These are phyloP conservation scores for Tupaia tana DNA, from an alignment of 2,113 vertebrate genomes.

Conservation along the genomic window DNA sequence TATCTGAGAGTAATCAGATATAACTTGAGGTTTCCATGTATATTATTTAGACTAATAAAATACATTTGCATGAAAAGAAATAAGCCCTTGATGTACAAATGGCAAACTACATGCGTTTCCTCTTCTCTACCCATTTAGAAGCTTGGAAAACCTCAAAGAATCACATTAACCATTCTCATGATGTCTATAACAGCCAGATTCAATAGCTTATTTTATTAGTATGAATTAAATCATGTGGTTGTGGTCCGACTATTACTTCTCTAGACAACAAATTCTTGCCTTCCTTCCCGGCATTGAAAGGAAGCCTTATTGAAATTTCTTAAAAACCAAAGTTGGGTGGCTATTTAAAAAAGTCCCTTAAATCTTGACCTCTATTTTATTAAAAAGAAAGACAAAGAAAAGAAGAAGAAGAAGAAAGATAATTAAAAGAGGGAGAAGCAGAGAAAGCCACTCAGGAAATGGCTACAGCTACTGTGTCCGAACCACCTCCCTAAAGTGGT, in stretches of 20 bases:
- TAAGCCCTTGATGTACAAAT: background rate
- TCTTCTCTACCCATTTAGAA: background rate
- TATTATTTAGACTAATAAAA: constrained; percentile 40
- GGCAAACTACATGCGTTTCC: constrained; percentile 1
- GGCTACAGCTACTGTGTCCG: background rate
- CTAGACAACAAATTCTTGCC: background rate
- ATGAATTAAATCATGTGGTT: background rate
- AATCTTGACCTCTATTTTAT: background rate
- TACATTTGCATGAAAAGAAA: background rate
- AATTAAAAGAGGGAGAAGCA: background rate
- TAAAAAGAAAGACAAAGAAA: background rate
- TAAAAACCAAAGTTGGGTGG: background rate
- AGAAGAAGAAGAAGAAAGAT: background rate
- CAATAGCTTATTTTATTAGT: background rate
- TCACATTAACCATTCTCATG: background rate
- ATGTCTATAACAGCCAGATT: background rate
- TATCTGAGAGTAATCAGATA: background rate
- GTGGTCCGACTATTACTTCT: background rate
- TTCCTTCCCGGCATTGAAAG: background rate
- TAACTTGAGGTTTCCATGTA: background rate
- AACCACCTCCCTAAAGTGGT: background rate
- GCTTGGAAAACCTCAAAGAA: background rate
- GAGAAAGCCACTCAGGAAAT: background rate
- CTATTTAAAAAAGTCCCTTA: background rate
- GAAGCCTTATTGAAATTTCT: background rate